Evolutionary conservation across 2,113 vertebrate genomes (phyloP).

Genomic region (Emydura subglobosa): DNA sequence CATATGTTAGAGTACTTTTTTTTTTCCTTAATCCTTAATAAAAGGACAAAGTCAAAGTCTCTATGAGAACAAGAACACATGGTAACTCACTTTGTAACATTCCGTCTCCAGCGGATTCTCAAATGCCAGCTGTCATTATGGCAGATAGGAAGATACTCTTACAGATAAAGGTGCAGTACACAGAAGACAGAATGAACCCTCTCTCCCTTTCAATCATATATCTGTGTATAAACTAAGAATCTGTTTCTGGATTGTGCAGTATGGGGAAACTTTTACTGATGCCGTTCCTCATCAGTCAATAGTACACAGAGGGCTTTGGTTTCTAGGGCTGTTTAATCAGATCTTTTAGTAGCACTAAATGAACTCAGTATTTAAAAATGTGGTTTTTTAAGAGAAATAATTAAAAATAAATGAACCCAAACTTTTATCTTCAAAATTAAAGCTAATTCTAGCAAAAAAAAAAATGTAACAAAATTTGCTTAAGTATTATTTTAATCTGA

Average conservation of each 20-base stretch:
- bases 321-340: not conserved
- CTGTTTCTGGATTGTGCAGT: not conserved
- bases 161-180: not conserved
- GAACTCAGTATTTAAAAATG: not conserved
- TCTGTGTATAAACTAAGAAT: not conserved
- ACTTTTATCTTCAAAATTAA: not conserved
- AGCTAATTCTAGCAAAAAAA: not conserved
- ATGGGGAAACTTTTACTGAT: not conserved
- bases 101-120: not conserved
- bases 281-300: not conserved
- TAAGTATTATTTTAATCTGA: not conserved
- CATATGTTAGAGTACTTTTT: not conserved
- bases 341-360: not conserved
- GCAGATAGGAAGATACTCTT: not conserved
- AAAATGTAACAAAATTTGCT: not conserved
- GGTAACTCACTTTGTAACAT: not conserved
- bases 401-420: not conserved
- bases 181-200: not conserved
- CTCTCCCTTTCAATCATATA: not conserved
- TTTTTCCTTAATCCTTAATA: not conserved
- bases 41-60: not conserved
- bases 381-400: not conserved
- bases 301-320: not conserved
- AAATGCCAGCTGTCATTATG: not conserved
- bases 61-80: not conserved